These are phyloP conservation scores for Acronicta leporina DNA, from an alignment of 2,888 invertebrate species.

Conservation along the genomic window DNA sequence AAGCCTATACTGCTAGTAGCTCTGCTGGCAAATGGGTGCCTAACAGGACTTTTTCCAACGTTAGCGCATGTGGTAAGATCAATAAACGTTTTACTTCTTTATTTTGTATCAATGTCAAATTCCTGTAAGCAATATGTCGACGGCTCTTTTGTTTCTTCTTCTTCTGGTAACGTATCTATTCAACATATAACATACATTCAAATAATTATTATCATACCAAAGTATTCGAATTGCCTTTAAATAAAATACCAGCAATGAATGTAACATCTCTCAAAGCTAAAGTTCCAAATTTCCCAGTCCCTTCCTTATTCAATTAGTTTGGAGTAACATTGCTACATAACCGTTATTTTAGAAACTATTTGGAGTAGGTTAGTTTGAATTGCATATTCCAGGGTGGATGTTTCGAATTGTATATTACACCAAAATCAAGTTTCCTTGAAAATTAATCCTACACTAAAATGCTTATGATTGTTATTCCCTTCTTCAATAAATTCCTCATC, in stretches of 20 bases:
- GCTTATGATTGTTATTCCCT: too few species aligned
- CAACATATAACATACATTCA: too few species aligned
- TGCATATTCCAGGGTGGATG: neutral
- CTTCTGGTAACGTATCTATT: too few species aligned
- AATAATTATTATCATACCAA: too few species aligned
- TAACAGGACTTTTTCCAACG: slow-evolving; percentile 90
- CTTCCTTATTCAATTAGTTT: slow-evolving; percentile 21
- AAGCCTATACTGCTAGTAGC: slow-evolving; percentile 90
- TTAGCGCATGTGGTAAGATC: slow-evolving; percentile 81
- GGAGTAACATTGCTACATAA: slow-evolving; percentile 5
- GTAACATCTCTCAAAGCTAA: slow-evolving; percentile 19
- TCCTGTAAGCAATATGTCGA: too few species aligned
- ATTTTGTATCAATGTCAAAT: too few species aligned
- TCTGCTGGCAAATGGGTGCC: slow-evolving; percentile 87
- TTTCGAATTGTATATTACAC: slow-evolving; percentile 4
- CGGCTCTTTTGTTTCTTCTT: too few species aligned
- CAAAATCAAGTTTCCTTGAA: neutral
- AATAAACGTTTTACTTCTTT: neutral
- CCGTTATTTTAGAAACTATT: slow-evolving; percentile 23
- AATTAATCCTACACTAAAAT: too few species aligned
- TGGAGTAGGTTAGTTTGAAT: slow-evolving; percentile 1
- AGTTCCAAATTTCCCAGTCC: slow-evolving; percentile 12
- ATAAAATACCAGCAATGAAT: neutral
- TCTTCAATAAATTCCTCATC: too few species aligned
- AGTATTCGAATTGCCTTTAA: too few species aligned